Evolutionary conservation across 1,140 invertebrate species (phyloP), one percentile per base, ranked within the genome.

Genomic region (Brevipalpus yothersi): DNA sequence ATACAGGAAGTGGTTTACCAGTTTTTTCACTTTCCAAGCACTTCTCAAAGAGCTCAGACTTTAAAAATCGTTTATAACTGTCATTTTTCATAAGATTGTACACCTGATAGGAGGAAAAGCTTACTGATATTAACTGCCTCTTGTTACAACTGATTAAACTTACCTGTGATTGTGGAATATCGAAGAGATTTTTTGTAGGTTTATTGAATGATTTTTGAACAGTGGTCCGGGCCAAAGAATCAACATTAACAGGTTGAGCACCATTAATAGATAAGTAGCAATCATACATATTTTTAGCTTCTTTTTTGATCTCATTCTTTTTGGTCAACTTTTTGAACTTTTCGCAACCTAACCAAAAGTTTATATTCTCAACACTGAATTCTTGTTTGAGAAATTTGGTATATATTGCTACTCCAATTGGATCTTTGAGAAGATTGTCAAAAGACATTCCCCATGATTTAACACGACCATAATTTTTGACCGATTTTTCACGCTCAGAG

Each of bases 271-370:
- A 19, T 19, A 51, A 51, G 21, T 19, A 51, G 9, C 21, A 19
- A 8, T 51, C 49, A 51, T 17, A 51, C n/a, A 51, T 51, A 19
- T 7, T 19, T 51, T 51, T 51, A 51, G 49, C 49, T 17, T 51
- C 49, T 51, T 51, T 51, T n/a, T 13, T 51, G n/a, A 51, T 19
- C n/a, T 51, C 49, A 17, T n/a, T 51, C 21, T 51, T 51, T 17
- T 51, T 51, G 10, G 23, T 40, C 40, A 40, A 31, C 61, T 72
- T 72, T 67, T 74, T 72, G 68, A 73, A 79, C 41, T 78, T 74
- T 66, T 79, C 78, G 65, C 77, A 76, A 2, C 75, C 77, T 12
- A 77, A 65, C 77, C 77, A 79, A 63, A 79, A 79, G 59, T 79
- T 77, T 15, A 79, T 70, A 64, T 79, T 79, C 65, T 79, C 77